Conservation (phyloP, 2,888 invertebrate genomes). For the Andricus quercusramuli region DNA sequence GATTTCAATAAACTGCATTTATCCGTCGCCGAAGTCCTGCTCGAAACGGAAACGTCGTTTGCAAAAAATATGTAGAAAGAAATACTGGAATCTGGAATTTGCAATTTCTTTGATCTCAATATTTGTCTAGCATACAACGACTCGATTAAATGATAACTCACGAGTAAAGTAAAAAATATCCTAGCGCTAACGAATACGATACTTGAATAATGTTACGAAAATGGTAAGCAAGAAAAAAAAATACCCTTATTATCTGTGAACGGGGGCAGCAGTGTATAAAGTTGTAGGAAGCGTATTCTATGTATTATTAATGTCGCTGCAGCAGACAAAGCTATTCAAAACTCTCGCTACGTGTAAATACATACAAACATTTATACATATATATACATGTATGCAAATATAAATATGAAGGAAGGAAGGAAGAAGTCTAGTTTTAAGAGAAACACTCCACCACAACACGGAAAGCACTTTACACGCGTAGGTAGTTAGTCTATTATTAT, state of each 20-base stretch:
- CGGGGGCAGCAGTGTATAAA: constrained; percentile 68
- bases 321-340: constrained; percentile 48
- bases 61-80: constrained; percentile 22
- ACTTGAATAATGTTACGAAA: constrained; percentile 54
- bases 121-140: constrained; percentile 76
- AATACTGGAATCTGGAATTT: constrained; percentile 62
- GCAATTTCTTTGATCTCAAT: constrained; percentile 78
- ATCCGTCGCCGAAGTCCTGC: constrained; percentile 41
- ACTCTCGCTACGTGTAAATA: constrained; percentile 72
- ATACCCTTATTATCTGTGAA: constrained; percentile 60
- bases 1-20: constrained; percentile 33
- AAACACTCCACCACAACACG: constrained; percentile 63
- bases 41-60: constrained; percentile 37
- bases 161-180: constrained; percentile 67
- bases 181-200: constrained; percentile 65
- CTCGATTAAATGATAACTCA: constrained; percentile 72
- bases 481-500: constrained; percentile 74
- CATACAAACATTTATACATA: constrained; percentile 67
- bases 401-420: constrained; percentile 63
- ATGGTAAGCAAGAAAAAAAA: constrained; percentile 59
- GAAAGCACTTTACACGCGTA: constrained; percentile 70
- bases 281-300: constrained; percentile 70
- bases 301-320: constrained; percentile 63
- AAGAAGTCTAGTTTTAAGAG: constrained; percentile 59
- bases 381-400: constrained; percentile 71